Percentiles rank a stretch among this genome's conserved stretches.
Conservation (phyloP, 2,797 vertebrate species). For the Diplodus puntazzo region DNA sequence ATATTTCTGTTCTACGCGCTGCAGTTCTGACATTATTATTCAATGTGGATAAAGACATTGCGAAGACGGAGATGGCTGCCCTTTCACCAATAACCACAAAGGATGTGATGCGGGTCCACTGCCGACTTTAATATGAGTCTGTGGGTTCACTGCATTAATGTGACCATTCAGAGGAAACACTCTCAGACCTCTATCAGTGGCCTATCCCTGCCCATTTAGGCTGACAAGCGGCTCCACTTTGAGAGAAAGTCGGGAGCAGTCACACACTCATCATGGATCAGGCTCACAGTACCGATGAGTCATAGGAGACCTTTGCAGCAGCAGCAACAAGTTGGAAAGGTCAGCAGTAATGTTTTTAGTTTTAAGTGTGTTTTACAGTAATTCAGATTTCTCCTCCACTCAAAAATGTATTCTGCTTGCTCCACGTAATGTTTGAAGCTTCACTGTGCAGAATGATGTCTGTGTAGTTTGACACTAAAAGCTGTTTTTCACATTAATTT, state of each 20-base stretch:
- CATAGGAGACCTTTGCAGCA: constrained; percentile 38
- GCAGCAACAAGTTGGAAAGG: constrained; percentile 39
- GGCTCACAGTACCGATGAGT: constrained; percentile 32
- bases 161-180: constrained; percentile 54
- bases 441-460: no score
- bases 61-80: constrained; percentile 55
- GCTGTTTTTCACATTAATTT: no score
- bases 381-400: not conserved
- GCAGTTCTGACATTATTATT: constrained; percentile 58
- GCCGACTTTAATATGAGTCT: constrained; percentile 44
- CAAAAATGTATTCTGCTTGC: no score
- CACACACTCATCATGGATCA: constrained; percentile 36
- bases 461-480: no score
- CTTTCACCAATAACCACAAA: constrained; percentile 57
- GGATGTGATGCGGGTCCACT: constrained; percentile 30
- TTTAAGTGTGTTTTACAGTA: constrained; percentile 17
- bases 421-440: no score
- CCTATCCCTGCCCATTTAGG: constrained; percentile 55
- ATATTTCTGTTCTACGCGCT: constrained; percentile 44
- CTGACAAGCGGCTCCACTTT: constrained; percentile 45
- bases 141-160: constrained; percentile 54
- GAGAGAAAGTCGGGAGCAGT: constrained; percentile 18
- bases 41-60: constrained; percentile 57
- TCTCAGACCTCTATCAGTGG: constrained; percentile 26
- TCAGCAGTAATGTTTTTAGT: constrained; percentile 37